Percentiles rank a stretch among this genome's conserved stretches.
Conservation (phyloP, 2,888 invertebrate genomes). For the Tachina grossa region DNA sequence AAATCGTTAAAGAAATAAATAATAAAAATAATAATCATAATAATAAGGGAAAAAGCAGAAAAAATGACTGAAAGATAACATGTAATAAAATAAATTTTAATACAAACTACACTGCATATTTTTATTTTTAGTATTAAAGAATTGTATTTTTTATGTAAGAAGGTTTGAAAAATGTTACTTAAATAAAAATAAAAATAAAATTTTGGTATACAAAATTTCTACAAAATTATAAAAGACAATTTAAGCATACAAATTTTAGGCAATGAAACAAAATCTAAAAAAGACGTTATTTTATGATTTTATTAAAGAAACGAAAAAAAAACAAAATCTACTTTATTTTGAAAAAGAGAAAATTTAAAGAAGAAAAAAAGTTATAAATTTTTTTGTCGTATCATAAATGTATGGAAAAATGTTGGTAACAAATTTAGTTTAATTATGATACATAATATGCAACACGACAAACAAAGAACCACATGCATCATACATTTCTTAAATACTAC, state of each 20-base stretch:
- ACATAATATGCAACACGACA: conserved; percentile 45
- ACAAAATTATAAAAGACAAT: conserved; percentile 57
- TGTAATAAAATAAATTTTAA: conserved; percentile 47
- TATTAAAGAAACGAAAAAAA: conserved; percentile 51
- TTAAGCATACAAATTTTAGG: conserved; percentile 67
- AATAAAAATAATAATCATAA: conserved; percentile 26
- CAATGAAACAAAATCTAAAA: conserved; percentile 60
- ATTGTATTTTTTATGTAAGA: conserved; percentile 68
- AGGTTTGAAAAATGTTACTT: conserved; percentile 67
- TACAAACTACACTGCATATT: conserved; percentile 64
- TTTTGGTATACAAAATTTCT: conserved; percentile 71
- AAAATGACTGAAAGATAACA: conserved; percentile 68
- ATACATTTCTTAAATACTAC: conserved; percentile 57
- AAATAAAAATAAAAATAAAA: conserved; percentile 59
- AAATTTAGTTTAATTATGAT: conserved; percentile 66
- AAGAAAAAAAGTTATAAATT: conserved; percentile 23
- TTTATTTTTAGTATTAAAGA: conserved; percentile 68
- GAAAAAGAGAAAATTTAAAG: conserved; percentile 15
- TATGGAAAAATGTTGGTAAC: conserved; percentile 50
- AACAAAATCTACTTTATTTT: conserved; percentile 62
- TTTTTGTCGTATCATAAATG: conserved; percentile 62
- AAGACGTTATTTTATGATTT: conserved; percentile 61
- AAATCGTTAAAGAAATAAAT: conserved; percentile 41
- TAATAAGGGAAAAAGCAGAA: conserved; percentile 28
- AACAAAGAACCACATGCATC: conserved; percentile 45